Evolutionary conservation across 1,140 invertebrate genomes (phyloP).

Genomic region (Musca vetustissima): DNA sequence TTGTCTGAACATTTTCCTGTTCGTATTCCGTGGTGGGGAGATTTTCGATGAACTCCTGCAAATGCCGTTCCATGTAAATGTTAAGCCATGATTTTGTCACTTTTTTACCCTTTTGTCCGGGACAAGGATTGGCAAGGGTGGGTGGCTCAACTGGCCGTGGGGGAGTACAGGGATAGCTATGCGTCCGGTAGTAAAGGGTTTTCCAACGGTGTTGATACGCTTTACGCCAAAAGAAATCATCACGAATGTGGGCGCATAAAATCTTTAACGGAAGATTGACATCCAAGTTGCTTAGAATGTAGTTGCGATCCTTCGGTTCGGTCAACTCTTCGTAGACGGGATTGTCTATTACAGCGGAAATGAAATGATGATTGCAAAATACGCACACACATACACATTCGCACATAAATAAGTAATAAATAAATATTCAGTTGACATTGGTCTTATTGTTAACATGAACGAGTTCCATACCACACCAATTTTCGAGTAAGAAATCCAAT

Average conservation of each 20-base stretch:
- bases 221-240: conserved; percentile 56
- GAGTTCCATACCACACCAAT: conserved; percentile 51
- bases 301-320: conserved; percentile 52
- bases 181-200: conserved; percentile 25
- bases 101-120: background rate
- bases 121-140: background rate
- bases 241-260: conserved; percentile 50
- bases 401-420: background rate
- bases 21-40: conserved; percentile 55
- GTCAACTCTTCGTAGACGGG: conserved; percentile 49
- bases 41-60: conserved; percentile 56
- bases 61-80: conserved; percentile 57
- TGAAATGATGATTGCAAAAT: background rate
- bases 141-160: background rate
- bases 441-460: background rate
- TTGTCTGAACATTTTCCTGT: conserved; percentile 48
- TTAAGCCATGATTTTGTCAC: conserved; percentile 50
- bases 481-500: conserved; percentile 51
- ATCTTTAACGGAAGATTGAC: conserved; percentile 51
- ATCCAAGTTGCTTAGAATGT: conserved; percentile 54
- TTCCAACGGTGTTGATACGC: conserved; percentile 53
- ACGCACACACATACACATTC: no score
- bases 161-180: background rate
- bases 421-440: background rate
- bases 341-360: conserved; percentile 36